These are phyloP conservation scores for Sarcophaga variegata DNA, from an alignment of 2,888 invertebrate species.

Conservation along the genomic window DNA sequence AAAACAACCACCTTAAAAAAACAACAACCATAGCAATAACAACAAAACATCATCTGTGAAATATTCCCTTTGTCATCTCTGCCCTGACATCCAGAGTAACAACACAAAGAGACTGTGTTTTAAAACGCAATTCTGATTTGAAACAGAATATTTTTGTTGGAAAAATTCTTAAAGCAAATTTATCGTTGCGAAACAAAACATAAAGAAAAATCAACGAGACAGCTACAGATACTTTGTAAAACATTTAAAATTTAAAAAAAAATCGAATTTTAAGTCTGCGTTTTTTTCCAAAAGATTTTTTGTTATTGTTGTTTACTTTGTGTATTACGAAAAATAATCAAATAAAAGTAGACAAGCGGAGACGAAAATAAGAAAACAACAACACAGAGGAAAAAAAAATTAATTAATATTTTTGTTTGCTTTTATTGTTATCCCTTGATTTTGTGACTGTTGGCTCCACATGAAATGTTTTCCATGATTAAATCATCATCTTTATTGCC, in stretches of 20 bases:
- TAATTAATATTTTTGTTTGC: slow-evolving; percentile 47
- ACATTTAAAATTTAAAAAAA: slow-evolving; percentile 17
- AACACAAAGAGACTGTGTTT: slow-evolving; percentile 10
- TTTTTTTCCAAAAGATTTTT: not conserved
- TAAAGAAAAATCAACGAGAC: slow-evolving; percentile 12
- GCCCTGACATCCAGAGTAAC: not conserved
- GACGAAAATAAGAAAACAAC: slow-evolving; percentile 8
- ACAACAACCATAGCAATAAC: slow-evolving; percentile 14
- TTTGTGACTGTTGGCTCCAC: not conserved
- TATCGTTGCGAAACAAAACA: slow-evolving; percentile 11
- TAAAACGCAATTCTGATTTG: slow-evolving; percentile 19
- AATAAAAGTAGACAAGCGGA: not conserved
- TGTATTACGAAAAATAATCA: not conserved
- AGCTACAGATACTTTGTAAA: not conserved
- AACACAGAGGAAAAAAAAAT: slow-evolving; percentile 13
- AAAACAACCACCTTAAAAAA: slow-evolving; percentile 27
- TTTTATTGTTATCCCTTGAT: slow-evolving; percentile 3
- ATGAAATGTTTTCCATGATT: slow-evolving; percentile 44
- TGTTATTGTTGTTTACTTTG: not conserved
- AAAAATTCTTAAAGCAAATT: slow-evolving; percentile 24
- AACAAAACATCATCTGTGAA: slow-evolving; percentile 10
- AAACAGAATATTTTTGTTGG: slow-evolving; percentile 9
- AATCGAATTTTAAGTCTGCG: not conserved
- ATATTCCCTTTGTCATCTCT: not conserved
- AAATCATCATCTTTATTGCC: slow-evolving; percentile 21